Percentiles rank a stretch among this genome's conserved stretches.
Evolutionary conservation across 1,140 invertebrate genomes (phyloP).

Genomic region (Pectinophora gossypiella): DNA sequence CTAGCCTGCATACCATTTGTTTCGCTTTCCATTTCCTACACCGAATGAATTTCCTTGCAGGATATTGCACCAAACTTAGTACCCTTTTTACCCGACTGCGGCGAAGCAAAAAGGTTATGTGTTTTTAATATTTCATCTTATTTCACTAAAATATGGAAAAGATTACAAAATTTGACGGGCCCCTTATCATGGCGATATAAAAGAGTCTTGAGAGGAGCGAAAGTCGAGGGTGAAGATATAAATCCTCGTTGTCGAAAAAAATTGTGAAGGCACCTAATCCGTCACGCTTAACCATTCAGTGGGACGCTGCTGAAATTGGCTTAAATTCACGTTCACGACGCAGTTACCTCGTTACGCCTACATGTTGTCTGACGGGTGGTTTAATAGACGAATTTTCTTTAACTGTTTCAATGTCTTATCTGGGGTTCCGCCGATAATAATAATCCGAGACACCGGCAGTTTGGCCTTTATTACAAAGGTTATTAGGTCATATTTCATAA

Average conservation of each 20-base stretch:
- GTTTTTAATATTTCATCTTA: neutral
- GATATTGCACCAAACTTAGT: too few relatives aligned
- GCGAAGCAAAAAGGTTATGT: too few relatives aligned
- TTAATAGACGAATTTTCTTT: neutral
- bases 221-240: neutral
- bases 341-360: neutral
- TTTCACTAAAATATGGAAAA: neutral
- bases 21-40: too few relatives aligned
- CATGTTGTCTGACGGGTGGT: neutral
- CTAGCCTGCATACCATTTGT: too few relatives aligned
- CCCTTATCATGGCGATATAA: neutral
- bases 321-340: neutral
- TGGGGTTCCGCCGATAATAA: constrained; percentile 38
- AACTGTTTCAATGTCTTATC: constrained; percentile 9
- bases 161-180: neutral
- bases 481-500: constrained; percentile 61
- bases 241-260: too few relatives aligned
- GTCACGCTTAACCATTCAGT: neutral
- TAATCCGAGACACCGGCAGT: constrained; percentile 20
- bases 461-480: constrained; percentile 49
- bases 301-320: neutral
- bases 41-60: too few relatives aligned
- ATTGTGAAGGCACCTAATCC: too few relatives aligned
- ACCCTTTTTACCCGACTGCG: too few relatives aligned
- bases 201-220: neutral